Conservation (phyloP, 1,140 invertebrate species). For the Leucophenga varia region DNA sequence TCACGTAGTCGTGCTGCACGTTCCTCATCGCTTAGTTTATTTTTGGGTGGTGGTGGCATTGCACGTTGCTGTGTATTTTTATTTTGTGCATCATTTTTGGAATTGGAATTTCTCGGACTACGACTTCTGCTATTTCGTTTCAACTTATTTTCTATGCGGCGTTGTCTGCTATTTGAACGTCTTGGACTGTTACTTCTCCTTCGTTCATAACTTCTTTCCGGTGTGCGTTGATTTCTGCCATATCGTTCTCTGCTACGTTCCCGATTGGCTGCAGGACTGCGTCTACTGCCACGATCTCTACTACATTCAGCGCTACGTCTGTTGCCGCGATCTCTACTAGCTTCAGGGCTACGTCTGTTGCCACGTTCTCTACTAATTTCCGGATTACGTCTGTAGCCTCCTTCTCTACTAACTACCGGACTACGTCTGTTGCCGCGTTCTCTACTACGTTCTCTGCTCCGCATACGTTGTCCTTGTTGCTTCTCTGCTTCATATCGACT, state of each 20-base stretch:
- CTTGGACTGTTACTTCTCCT: conserved; percentile 3
- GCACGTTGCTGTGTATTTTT: not conserved
- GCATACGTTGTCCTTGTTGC: no score
- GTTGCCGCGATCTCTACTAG: no score
- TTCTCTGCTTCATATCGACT: not conserved
- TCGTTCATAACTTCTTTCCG: no score
- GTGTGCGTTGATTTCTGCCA: not conserved
- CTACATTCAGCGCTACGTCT: no score
- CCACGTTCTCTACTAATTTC: no score
- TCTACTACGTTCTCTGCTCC: no score
- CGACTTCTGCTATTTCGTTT: not conserved
- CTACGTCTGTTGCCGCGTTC: no score
- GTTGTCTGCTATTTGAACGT: not conserved
- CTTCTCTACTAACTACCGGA: no score
- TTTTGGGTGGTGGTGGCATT: conserved; percentile 21
- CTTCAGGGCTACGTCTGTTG: no score
- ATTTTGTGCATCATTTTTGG: conserved; percentile 28
- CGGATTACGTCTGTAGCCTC: no score
- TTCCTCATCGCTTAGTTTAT: conserved; percentile 66
- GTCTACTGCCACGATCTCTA: no score
- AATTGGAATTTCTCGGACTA: conserved; percentile 11
- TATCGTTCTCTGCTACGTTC: not conserved
- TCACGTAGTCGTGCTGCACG: conserved; percentile 70
- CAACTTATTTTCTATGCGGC: not conserved
- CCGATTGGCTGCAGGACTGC: not conserved